Evolutionary conservation across 2,797 vertebrate genomes (phyloP), one percentile per base, ranked within the genome.

Genomic region (Gymnothorax javanicus): DNA sequence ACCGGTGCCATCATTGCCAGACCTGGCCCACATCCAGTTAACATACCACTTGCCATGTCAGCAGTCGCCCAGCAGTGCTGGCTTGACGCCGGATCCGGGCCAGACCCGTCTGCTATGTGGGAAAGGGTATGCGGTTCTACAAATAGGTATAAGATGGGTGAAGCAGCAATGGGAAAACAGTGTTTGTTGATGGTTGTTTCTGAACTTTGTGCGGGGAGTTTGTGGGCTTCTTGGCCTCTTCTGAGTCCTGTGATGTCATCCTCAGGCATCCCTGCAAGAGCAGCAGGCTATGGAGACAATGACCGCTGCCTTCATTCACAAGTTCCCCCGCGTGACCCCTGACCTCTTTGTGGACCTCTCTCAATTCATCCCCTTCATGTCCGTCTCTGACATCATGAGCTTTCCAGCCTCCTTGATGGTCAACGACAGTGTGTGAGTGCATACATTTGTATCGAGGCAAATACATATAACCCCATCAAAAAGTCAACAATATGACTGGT

Each of bases 301-400:
- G 95, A 97, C 97, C 0, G 94, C 97, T 11, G 96, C 97, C 90
- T 96, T 98, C 89, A 97, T 98, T 79, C 95, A 97, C 58, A 97
- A 95, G 88, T 97, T 97, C 89, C 96, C 97, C 0, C 94, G 90
- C 50, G 96, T 98, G 88, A 98, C 97, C 50, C 97, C 97, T 11
- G 97, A 98, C 89, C 94, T 98, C 86, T 98, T 98, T 84, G 95
- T 97, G 11, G 97, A 98, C 90, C 94, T 98, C 88, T 97, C 96
- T 12, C 97, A 97, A 84, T 97, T 99, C 93, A 97, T 98, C 79
- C 97, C 97, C 56, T 98, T 97, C 92, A 95, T 98, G 97, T 97
- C 97, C 0, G 96, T 97, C 81, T 96, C 97, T 4, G 97, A 98
- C 92, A 97, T 98, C 84, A 95, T 96, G 95, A 97, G 94, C 90